These are phyloP conservation scores for Sus scrofa DNA, from an alignment of 2,113 vertebrate species.

Conservation along the genomic window DNA sequence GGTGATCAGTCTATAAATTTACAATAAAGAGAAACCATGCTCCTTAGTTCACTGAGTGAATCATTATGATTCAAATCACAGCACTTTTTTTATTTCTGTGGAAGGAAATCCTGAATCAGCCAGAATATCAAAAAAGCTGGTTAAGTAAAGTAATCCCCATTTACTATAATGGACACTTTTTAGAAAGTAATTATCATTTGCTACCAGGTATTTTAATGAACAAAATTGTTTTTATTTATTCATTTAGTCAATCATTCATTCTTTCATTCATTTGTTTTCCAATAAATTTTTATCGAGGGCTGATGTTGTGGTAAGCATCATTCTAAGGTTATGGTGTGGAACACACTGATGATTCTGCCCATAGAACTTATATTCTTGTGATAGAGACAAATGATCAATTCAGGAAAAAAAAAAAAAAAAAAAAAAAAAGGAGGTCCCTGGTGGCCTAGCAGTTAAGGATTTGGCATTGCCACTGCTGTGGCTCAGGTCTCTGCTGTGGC, in stretches of 20 bases:
- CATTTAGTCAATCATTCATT: neutral
- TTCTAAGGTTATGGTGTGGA: neutral
- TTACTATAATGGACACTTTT: neutral
- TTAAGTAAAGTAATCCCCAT: constrained; percentile 8
- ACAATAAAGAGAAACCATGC: neutral
- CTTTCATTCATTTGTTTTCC: neutral
- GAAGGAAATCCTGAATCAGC: neutral
- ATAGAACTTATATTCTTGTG: neutral
- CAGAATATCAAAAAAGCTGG: neutral
- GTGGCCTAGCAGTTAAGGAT: no score
- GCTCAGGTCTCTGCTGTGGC: no score
- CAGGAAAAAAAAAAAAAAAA: no score
- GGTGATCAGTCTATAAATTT: neutral
- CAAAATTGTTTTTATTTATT: neutral
- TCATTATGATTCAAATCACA: constrained; percentile 2
- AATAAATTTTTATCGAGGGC: neutral
- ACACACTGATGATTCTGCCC: neutral
- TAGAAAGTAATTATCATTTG: neutral
- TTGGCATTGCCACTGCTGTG: no score
- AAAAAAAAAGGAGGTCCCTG: no score
- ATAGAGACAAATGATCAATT: neutral
- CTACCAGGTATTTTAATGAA: neutral
- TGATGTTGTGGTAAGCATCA: neutral
- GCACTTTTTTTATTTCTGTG: neutral
- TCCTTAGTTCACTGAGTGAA: neutral